phyloP scores from a whole-genome alignment of 2,797 vertebrate species.

The Cossypha dichroa region DNA sequence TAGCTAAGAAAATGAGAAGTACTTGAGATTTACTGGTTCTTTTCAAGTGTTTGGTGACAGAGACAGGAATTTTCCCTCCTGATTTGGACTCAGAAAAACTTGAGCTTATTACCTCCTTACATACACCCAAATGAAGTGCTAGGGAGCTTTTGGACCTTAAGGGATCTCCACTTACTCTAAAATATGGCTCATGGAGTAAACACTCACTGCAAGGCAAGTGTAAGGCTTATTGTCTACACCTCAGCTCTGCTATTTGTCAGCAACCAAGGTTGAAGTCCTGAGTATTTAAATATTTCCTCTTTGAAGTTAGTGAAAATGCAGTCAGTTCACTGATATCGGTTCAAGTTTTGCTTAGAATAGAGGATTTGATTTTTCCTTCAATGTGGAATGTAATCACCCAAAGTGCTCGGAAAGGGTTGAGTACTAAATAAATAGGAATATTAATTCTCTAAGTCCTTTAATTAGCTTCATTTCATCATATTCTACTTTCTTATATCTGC shows the following conservation, averaged over 20 bases:
- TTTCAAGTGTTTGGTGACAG: not conserved
- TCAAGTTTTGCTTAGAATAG: not conserved
- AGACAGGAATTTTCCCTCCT: not conserved
- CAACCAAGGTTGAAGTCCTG: not conserved
- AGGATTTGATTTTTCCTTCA: not conserved
- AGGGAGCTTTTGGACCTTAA: not conserved
- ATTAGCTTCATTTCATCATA: not conserved
- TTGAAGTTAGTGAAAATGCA: not conserved
- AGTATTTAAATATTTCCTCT: not conserved
- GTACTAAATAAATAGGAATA: not conserved
- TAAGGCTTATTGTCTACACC: not conserved
- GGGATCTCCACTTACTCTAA: not conserved
- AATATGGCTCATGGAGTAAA: not conserved
- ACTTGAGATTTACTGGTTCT: not conserved
- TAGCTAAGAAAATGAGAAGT: not conserved
- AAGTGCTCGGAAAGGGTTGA: not conserved
- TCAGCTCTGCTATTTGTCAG: not conserved
- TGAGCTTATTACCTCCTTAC: not conserved
- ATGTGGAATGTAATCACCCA: not conserved
- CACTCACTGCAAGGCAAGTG: not conserved
- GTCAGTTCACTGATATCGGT: not conserved
- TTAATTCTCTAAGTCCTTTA: not conserved
- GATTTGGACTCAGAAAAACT: not conserved
- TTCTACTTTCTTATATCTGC: not conserved
- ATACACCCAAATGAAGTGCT: not conserved